Conservation (phyloP, 2,888 invertebrate species). For the Archips crataeganus region DNA sequence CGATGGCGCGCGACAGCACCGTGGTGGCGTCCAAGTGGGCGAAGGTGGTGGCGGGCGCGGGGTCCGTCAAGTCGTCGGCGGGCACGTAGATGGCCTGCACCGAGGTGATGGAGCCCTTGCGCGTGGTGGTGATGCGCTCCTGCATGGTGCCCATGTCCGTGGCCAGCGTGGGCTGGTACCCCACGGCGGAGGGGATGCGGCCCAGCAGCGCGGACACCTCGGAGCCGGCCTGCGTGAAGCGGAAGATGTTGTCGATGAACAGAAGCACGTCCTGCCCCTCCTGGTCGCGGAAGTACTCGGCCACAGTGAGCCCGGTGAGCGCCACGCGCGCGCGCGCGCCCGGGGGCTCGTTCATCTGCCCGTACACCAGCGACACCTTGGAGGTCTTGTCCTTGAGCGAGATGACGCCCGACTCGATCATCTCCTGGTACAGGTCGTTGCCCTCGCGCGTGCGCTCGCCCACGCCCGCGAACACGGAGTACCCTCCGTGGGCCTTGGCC, state of each 20-base stretch:
- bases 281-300: constrained; percentile 97
- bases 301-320: constrained; percentile 96
- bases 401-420: constrained; percentile 98
- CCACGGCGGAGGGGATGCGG: constrained; percentile 98
- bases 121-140: constrained; percentile 97
- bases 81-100: constrained; percentile 97
- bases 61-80: constrained; percentile 98
- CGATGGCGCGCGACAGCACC: constrained; percentile 96
- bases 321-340: constrained; percentile 98
- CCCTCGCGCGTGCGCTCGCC: constrained; percentile 99
- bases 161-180: constrained; percentile 98
- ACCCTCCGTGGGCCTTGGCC: constrained; percentile 98
- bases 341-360: constrained; percentile 99
- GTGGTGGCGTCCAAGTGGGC: constrained; percentile 98
- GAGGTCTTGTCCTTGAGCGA: constrained; percentile 95
- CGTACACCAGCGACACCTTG: constrained; percentile 97
- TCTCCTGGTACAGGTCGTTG: constrained; percentile 98
- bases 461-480: constrained; percentile 98
- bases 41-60: constrained; percentile 97
- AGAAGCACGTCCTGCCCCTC: constrained; percentile 98
- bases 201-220: constrained; percentile 96
- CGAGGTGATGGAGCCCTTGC: constrained; percentile 95
- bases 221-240: constrained; percentile 96
- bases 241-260: constrained; percentile 98
- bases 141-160: constrained; percentile 99